Conservation (phyloP, 2,113 vertebrate species). For the Furnarius figulus region DNA sequence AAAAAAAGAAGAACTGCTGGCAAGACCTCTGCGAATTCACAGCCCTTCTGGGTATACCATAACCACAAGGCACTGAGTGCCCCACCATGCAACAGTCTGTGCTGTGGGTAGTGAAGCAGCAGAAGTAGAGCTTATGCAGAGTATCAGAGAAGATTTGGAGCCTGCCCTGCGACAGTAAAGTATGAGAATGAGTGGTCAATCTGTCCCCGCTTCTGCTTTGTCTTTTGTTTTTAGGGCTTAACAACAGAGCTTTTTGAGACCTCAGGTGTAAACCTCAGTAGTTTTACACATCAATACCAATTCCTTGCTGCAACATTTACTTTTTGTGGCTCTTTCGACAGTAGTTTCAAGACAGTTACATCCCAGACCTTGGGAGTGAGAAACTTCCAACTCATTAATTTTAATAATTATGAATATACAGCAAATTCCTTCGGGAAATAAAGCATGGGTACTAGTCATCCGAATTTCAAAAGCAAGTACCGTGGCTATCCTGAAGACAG, state of each 20-base stretch:
- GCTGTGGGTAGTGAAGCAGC: neutral
- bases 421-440: neutral
- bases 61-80: neutral
- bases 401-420: neutral
- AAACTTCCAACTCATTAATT: neutral
- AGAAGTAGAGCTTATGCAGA: neutral
- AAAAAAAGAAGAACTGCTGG: neutral
- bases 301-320: neutral
- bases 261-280: neutral
- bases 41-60: neutral
- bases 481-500: neutral
- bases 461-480: neutral
- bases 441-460: fast-evolving
- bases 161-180: neutral
- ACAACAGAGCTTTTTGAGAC: neutral
- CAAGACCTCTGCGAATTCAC: neutral
- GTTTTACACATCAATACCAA: neutral
- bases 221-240: neutral
- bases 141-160: neutral
- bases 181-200: neutral
- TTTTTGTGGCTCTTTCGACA: neutral
- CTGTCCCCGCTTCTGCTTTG: neutral
- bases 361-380: neutral
- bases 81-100: fast-evolving
- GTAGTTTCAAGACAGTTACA: neutral